Evolutionary conservation across 2,113 vertebrate species (phyloP), one percentile per base, ranked within the genome.

Genomic region (Leptosomus discolor): DNA sequence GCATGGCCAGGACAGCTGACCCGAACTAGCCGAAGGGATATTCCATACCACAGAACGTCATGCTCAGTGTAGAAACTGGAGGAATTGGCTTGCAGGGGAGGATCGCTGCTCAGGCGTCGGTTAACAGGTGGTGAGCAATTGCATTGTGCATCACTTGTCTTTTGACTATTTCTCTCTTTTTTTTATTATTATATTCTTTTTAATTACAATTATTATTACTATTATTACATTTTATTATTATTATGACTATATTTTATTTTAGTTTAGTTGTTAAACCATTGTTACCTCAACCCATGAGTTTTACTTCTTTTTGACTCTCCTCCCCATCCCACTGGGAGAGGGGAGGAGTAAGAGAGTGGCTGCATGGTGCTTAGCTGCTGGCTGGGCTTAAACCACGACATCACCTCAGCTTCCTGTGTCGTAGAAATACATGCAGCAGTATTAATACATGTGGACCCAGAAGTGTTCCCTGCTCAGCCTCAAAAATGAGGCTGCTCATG

Each of bases 331-430:
- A 43, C 26, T 41, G 15, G 36, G 37, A 17, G 26, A n/a, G 37
- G 37, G 17, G 26, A 19, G 61, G 16, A 29, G 37, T 63, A 26
- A n/a, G 21, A 6, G 9, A 37, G 36, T 9, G 15, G n/a, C 36
- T 61, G n/a, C 7, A 15, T 39, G 36, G 60, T 61, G 36, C 39
- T 37, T 39, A 26, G 36, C 11, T 63, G 24, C 24, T 63, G 24
- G 24, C 24, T 63, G 24, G 36, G 15, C 7, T 63, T 27, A 63
- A 63, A 63, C 60, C 60, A 63, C 16, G 5, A 61, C 60, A 37
- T 37, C 75, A 95, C 94, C 94, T 97, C 73, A n/a, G 92, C 95
- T 97, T 97, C 88, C 96, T 1, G 8, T 54, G 88, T 93, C 86
- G 70, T 58, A 77, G 78, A 85, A 96, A 13, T 95, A 96, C 85